Percentiles rank a stretch among this genome's conserved stretches.
Conservation (phyloP, 2,113 vertebrate species). For the Clupea harengus region DNA sequence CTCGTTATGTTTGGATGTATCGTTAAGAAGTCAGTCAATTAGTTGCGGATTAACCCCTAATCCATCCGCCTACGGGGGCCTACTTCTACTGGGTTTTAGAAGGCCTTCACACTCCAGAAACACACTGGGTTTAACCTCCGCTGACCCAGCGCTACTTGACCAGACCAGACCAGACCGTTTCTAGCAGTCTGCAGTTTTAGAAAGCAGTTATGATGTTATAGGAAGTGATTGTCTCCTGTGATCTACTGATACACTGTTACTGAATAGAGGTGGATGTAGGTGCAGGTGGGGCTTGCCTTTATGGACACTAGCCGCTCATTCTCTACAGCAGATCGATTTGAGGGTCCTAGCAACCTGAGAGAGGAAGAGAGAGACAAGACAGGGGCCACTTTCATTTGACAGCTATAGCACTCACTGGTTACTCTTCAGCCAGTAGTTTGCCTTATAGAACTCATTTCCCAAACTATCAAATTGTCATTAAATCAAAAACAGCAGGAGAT, state of each 20-base stretch:
- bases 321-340: constrained; percentile 79
- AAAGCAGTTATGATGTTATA: neutral
- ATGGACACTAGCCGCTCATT: constrained; percentile 77
- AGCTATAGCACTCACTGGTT: neutral
- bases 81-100: neutral
- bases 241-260: neutral
- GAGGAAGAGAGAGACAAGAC: constrained; percentile 20
- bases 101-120: neutral
- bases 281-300: constrained; percentile 82
- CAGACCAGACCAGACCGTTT: neutral
- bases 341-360: constrained; percentile 84
- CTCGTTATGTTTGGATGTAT: constrained; percentile 46
- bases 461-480: neutral
- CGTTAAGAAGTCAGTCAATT: constrained; percentile 50
- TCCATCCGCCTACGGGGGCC: constrained; percentile 3
- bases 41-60: constrained; percentile 14
- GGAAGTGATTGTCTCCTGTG: neutral
- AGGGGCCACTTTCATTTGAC: neutral
- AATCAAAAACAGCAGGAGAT: neutral
- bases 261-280: neutral
- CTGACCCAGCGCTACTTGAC: neutral
- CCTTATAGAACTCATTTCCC: neutral
- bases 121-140: neutral
- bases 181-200: neutral
- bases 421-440: neutral